Evolutionary conservation across 2,113 vertebrate genomes (phyloP).

Genomic region (Pipra filicauda): DNA sequence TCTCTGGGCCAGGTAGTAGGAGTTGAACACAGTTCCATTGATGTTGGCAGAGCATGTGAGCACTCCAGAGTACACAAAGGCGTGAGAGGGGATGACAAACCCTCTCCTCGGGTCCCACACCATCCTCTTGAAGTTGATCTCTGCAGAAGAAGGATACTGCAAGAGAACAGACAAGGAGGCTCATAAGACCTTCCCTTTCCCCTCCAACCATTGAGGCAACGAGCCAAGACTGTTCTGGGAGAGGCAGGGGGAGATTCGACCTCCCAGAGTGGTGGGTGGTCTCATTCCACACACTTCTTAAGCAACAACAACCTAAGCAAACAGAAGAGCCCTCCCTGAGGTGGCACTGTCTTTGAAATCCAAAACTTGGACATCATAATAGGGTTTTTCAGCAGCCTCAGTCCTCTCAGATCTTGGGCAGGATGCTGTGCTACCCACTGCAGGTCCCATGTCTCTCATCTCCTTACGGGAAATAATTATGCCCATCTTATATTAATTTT

Average conservation of each 20-base stretch:
- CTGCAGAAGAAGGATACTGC: background rate
- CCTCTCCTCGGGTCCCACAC: constrained; percentile 83
- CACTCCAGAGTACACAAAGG: background rate
- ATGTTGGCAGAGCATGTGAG: constrained; percentile 71
- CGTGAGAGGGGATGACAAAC: constrained; percentile 74
- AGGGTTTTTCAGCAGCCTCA: background rate
- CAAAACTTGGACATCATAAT: background rate
- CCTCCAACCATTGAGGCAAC: background rate
- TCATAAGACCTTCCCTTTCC: background rate
- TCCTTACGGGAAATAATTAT: background rate
- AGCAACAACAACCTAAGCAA: background rate
- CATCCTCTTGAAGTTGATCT: background rate
- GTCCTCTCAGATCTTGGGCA: background rate
- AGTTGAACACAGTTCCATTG: constrained; percentile 27
- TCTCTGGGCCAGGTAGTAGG: constrained; percentile 69
- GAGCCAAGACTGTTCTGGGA: background rate
- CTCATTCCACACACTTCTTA: background rate
- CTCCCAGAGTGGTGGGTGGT: background rate
- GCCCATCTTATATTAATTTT: background rate
- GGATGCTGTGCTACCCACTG: background rate
- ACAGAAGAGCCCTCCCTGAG: background rate
- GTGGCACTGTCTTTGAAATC: background rate
- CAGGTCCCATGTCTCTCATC: background rate
- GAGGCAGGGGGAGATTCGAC: background rate
- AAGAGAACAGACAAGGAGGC: background rate